phyloP scores from a whole-genome alignment of 2,888 invertebrate species.

The Brenthis ino region DNA sequence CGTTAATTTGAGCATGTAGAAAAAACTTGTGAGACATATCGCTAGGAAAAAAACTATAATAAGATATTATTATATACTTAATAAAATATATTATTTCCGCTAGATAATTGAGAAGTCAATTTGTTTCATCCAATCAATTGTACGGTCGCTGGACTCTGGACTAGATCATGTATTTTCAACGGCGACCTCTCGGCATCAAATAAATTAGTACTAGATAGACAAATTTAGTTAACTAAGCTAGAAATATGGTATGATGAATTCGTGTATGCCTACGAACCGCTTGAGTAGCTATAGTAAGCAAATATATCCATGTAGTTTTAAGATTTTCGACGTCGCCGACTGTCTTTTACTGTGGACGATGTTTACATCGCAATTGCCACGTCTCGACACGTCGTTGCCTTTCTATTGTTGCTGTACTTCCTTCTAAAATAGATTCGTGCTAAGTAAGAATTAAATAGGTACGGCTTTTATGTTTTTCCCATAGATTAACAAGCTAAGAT shows the following conservation, averaged over 20 bases:
- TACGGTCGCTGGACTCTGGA: constrained; percentile 20
- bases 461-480: constrained; percentile 55
- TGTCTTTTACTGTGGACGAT: constrained; percentile 40
- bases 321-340: constrained; percentile 45
- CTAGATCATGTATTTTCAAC: not conserved
- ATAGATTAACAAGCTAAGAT: constrained; percentile 49
- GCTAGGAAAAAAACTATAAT: constrained; percentile 67
- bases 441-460: constrained; percentile 46
- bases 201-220: constrained; percentile 67
- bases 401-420: constrained; percentile 65
- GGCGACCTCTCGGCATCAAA: constrained; percentile 64
- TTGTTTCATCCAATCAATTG: constrained; percentile 73
- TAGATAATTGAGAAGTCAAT: constrained; percentile 69
- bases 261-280: constrained; percentile 62
- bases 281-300: constrained; percentile 58
- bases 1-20: constrained; percentile 70
- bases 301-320: constrained; percentile 56
- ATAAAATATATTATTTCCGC: constrained; percentile 56
- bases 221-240: constrained; percentile 68
- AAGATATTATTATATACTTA: constrained; percentile 67
- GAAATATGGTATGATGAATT: constrained; percentile 53
- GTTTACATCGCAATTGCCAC: constrained; percentile 24
- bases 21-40: constrained; percentile 79
- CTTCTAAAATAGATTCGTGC: constrained; percentile 57
- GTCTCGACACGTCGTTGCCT: constrained; percentile 59